These are phyloP conservation scores for Emesis castigata DNA, from an alignment of 2,888 invertebrate species.

Conservation along the genomic window DNA sequence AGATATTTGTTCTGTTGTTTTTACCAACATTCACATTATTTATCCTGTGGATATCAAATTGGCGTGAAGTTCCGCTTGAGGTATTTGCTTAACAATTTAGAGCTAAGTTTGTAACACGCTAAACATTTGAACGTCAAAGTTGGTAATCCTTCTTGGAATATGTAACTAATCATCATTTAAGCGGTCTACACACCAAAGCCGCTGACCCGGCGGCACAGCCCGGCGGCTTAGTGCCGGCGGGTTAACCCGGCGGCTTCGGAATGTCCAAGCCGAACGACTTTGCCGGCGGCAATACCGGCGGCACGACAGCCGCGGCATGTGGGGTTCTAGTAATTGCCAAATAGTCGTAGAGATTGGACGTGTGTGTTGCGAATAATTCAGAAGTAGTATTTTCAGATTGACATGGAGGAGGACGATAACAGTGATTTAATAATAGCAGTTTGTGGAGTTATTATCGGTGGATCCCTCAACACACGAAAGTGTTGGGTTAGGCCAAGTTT, in stretches of 20 bases:
- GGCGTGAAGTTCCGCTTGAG: too few relatives aligned
- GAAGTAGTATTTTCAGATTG: background rate
- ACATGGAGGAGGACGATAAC: constrained; percentile 9
- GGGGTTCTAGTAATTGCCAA: too few relatives aligned
- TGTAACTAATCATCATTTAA: too few relatives aligned
- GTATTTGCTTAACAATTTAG: too few relatives aligned
- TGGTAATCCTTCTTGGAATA: background rate
- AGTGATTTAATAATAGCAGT: constrained; percentile 7
- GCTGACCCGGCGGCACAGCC: too few relatives aligned
- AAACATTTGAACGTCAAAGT: background rate
- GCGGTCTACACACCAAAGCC: too few relatives aligned
- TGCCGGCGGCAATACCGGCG: background rate
- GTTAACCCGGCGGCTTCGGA: background rate
- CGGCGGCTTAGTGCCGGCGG: too few relatives aligned
- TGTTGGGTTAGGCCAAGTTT: constrained; percentile 22
- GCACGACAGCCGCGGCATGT: background rate
- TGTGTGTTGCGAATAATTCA: constrained; percentile 5
- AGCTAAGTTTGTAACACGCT: background rate
- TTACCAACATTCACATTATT: too few relatives aligned
- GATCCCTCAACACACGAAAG: background rate
- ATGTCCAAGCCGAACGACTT: background rate
- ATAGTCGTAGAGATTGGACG: background rate
- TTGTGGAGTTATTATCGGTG: constrained; percentile 6
- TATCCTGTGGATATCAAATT: too few relatives aligned
- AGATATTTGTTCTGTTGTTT: too few relatives aligned